phyloP scores from a whole-genome alignment of 2,113 vertebrate genomes.

The Hippocampus abdominalis region DNA sequence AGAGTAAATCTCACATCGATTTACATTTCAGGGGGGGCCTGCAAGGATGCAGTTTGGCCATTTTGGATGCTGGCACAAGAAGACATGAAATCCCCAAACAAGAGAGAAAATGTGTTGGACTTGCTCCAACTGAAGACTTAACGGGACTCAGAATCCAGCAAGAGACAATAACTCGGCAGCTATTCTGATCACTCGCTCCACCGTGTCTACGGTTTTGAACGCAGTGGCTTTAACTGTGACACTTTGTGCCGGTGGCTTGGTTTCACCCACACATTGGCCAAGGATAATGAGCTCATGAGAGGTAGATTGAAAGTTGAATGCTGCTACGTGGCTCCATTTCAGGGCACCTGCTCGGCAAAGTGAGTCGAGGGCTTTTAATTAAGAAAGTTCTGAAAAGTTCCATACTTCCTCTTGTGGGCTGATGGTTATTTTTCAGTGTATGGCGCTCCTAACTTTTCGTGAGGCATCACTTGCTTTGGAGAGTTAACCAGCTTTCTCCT shows the following conservation, averaged over 20 bases:
- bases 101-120: slow-evolving; percentile 26
- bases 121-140: slow-evolving; percentile 35
- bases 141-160: slow-evolving; percentile 40
- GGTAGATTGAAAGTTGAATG: slow-evolving; percentile 14
- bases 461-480: slow-evolving; percentile 45
- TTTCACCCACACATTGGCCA: slow-evolving; percentile 31
- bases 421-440: slow-evolving; percentile 15
- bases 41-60: slow-evolving; percentile 46
- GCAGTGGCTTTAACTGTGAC: slow-evolving; percentile 8
- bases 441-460: slow-evolving; percentile 11
- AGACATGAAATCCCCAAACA: slow-evolving; percentile 36
- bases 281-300: slow-evolving; percentile 9
- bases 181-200: slow-evolving; percentile 38
- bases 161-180: slow-evolving; percentile 46
- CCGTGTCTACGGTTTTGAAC: slow-evolving; percentile 47
- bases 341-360: slow-evolving; percentile 45
- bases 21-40: slow-evolving; percentile 2
- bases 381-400: slow-evolving; percentile 19
- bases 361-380: slow-evolving; percentile 5
- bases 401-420: slow-evolving; percentile 12
- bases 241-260: slow-evolving; percentile 43
- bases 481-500: background rate
- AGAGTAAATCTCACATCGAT: slow-evolving; percentile 22
- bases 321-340: slow-evolving; percentile 39
- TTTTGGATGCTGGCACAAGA: slow-evolving; percentile 34